Conservation (phyloP, 1,140 invertebrate genomes). For the Meteorus sp. region DNA sequence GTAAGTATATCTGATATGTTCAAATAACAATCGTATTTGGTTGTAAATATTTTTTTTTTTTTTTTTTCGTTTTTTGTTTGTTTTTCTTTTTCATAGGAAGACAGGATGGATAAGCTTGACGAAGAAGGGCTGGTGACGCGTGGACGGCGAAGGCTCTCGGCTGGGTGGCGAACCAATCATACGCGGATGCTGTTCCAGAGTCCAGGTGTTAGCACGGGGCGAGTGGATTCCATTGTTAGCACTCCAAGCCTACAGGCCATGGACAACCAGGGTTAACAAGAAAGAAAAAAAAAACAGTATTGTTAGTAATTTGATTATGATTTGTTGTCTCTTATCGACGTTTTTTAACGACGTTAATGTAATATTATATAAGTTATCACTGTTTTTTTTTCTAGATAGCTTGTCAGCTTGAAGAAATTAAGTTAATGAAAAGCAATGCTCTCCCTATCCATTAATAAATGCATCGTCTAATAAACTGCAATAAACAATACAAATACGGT, state of each 20-base stretch:
- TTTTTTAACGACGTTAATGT: no score
- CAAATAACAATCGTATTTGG: background rate
- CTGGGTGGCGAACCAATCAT: conserved; percentile 52
- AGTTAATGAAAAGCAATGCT: conserved; percentile 54
- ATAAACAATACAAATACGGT: no score
- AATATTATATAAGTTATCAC: conserved; percentile 34
- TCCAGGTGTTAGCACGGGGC: conserved; percentile 61
- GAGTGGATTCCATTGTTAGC: conserved; percentile 66
- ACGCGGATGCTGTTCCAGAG: conserved; percentile 59
- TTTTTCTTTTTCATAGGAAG: conserved; percentile 19
- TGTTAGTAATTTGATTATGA: conserved; percentile 63
- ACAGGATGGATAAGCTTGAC: conserved; percentile 54
- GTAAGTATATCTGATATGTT: background rate
- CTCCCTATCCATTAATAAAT: conserved; percentile 11
- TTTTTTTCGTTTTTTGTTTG: no score
- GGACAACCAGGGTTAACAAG: conserved; percentile 65
- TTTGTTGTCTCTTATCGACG: conserved; percentile 39
- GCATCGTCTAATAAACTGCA: background rate
- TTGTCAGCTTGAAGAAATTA: conserved; percentile 49
- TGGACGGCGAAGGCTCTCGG: conserved; percentile 56
- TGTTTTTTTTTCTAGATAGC: conserved; percentile 40
- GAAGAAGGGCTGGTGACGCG: conserved; percentile 57
- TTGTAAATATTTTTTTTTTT: no score
- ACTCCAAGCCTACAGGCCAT: conserved; percentile 70
- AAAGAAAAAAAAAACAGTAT: conserved; percentile 65